Base-by-base conservation (phyloP, 2,113 vertebrate genomes). In the Gobius niger region DNA sequence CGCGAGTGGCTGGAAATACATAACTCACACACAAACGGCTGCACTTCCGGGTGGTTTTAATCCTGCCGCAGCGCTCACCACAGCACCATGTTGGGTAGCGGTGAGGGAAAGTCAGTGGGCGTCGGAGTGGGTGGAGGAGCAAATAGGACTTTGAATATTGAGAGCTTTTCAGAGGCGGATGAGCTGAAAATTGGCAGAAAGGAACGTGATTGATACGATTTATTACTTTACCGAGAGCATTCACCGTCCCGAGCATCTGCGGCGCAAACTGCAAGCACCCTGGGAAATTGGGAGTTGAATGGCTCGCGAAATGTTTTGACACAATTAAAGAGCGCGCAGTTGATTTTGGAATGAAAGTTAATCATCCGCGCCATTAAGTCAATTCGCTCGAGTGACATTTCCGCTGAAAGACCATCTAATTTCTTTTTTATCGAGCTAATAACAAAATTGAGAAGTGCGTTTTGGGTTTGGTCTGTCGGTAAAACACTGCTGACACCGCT, bases 81-180 rank as follows among this genome's bases (percentile, higher is more conserved):
- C 74, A 81, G 75, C 56, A 80, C 84, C 78, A 81, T 87, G 86
- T 85, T 85, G 78, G 85, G 87, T 82, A 82, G 82, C 0, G 57
- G 57, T 60, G 57, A 19, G 16, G 80, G 65, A 65, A 84, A 72
- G 75, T 73, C 82, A 76, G 90, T 85, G 87, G 85, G 90, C 62
- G 90, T 82, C 62, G 70, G 75, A 85, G 85, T 81, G 85, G 85
- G 90, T 68, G 82, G 72, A 87, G 65, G 82, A 80, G 83, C 71
- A 87, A 85, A 80, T 75, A 67, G 53, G 75, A 78, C 77, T 84
- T 77, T 72, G 75, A 75, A 74, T 78, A 83, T 76, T 72, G 61
- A 81, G 75, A 76, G 74, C 63, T 44, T 80, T 57, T 88, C 62
- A 84, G 71, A 72, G 78, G 78, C 76, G 76, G 61, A 63, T 73